Base-by-base conservation (phyloP, 2,888 invertebrate genomes). In the Drosophila tripunctata region DNA sequence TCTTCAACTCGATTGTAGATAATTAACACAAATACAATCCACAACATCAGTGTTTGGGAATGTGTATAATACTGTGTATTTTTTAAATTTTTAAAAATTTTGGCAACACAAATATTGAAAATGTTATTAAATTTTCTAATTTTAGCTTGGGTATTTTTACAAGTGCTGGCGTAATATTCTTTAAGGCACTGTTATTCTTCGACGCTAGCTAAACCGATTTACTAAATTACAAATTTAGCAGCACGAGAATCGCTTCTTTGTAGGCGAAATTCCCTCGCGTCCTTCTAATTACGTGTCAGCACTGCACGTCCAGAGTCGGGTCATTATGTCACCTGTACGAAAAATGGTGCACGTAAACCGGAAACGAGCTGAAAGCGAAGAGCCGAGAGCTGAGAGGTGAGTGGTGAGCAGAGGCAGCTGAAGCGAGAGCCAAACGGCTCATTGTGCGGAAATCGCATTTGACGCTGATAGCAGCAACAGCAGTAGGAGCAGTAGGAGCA, bases 391-490 rank as follows among this genome's bases (percentile, higher is more conserved):
- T 31, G 33, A 12, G 45, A 14, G 12, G 10, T n/a, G n/a, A n/a
- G n/a, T n/a, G n/a, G n/a, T n/a, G n/a, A n/a, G n/a, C n/a, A 36
- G 17, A 21, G 44, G 36, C 3, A 31, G 31, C 14, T 19, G 15
- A 35, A 19, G 8, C n/a, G 40, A 31, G 47, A 35, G 36, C 15
- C 38, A 70, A 63, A 62, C 65, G 60, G 63, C 47, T 58, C 78
- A 82, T 88, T 82, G 75, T 67, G 63, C 82, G 87, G 82, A 85
- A 82, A 82, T 85, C 85, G 78, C 87, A 77, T 87, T 87, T 84
- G 82, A 57, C 50, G 73, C 65, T 72, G 67, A 78, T 87, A 81
- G 71, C 60, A 35, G 19, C 41, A 21, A 43, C 36, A 68, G 54
- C 43, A 21, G 41, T 10, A 8, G n/a, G 12, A 47, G 40, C 3